phyloP scores from a whole-genome alignment of 2,888 invertebrate species.

The Prosapia bicincta region DNA sequence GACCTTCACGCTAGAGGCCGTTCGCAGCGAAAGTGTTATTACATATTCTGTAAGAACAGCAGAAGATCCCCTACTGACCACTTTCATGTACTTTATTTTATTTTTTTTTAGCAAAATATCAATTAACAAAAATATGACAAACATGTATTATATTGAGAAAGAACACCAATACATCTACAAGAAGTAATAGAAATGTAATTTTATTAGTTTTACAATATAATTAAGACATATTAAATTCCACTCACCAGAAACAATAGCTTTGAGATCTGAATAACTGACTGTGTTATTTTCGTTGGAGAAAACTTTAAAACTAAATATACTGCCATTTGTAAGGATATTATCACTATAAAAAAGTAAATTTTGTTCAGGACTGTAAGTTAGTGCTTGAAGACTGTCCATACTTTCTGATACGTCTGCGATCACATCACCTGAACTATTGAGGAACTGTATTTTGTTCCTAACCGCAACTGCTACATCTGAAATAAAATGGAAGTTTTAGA shows the following conservation, averaged over 20 bases:
- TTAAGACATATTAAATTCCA: no score
- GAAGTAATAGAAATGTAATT: no score
- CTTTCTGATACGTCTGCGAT: conserved; percentile 12
- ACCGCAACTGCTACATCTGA: conserved; percentile 74
- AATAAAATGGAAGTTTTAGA: conserved; percentile 50
- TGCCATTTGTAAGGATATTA: conserved; percentile 10
- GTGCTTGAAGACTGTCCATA: background rate
- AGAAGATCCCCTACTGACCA: no score
- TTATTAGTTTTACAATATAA: no score
- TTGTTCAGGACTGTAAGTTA: background rate
- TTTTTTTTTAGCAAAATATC: no score
- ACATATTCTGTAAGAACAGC: no score
- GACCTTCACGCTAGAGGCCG: no score
- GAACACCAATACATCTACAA: no score
- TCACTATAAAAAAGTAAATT: background rate
- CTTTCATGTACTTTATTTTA: no score
- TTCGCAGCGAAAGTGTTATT: no score
- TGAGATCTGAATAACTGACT: background rate
- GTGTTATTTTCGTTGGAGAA: background rate
- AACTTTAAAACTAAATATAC: conserved; percentile 31
- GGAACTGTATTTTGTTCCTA: conserved; percentile 41
- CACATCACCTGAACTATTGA: conserved; percentile 11
- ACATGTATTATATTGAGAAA: no score
- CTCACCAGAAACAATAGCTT: background rate
- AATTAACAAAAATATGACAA: no score